Conservation (phyloP, 2,888 invertebrate genomes). For the Antitype chi region DNA sequence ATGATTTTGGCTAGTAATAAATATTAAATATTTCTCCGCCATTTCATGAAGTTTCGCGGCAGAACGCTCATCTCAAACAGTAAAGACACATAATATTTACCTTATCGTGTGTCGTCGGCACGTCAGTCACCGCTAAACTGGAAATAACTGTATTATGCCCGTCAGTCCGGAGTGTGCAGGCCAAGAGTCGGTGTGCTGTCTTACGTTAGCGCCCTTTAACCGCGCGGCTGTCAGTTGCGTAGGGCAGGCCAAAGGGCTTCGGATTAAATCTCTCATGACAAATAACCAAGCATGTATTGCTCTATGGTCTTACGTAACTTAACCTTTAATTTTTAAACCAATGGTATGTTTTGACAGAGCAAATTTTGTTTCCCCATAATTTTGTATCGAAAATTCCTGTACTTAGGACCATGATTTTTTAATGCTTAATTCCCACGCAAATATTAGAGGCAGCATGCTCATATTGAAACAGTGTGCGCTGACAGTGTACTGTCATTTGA, state of each 20-base stretch:
- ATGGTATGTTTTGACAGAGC: constrained; percentile 42
- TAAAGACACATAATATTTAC: constrained; percentile 78
- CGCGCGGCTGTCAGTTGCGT: constrained; percentile 87
- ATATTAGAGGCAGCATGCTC: constrained; percentile 89
- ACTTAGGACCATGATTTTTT: constrained; percentile 44
- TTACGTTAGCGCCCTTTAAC: constrained; percentile 73
- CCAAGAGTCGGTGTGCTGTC: constrained; percentile 89
- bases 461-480: constrained; percentile 88
- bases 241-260: constrained; percentile 85
- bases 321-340: constrained; percentile 30
- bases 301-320: constrained; percentile 69
- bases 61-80: constrained; percentile 71
- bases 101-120: constrained; percentile 71
- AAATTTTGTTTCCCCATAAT: constrained; percentile 39
- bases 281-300: constrained; percentile 89
- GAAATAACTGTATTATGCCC: constrained; percentile 90
- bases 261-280: constrained; percentile 89
- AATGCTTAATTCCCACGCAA: constrained; percentile 59
- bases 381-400: constrained; percentile 25
- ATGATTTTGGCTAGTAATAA: neutral
- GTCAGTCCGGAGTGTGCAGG: constrained; percentile 90
- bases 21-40: constrained; percentile 6
- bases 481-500: constrained; percentile 82
- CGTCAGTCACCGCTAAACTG: constrained; percentile 71
- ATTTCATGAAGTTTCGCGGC: neutral